These are phyloP conservation scores for Pagetopsis macropterus DNA, from an alignment of 2,797 vertebrate species.

Conservation along the genomic window DNA sequence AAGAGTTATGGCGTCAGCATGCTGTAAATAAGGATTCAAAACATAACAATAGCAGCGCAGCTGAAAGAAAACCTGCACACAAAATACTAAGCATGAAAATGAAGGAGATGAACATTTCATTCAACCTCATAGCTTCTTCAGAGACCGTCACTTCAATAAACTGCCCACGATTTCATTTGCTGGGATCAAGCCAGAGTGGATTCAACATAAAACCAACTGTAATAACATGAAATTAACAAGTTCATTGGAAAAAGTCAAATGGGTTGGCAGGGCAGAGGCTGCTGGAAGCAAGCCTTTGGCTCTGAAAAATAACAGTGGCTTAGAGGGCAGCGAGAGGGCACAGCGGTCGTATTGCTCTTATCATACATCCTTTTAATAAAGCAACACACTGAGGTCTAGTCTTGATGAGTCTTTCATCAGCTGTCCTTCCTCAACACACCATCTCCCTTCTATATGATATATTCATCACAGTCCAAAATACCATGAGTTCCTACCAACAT, in stretches of 20 bases:
- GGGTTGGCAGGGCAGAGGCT: conserved; percentile 17
- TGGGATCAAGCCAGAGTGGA: conserved; percentile 76
- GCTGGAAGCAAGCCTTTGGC: conserved; percentile 52
- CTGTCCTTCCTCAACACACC: conserved; percentile 30
- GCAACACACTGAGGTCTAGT: conserved; percentile 18
- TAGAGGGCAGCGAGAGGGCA: conserved; percentile 49
- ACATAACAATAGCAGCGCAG: conserved; percentile 29
- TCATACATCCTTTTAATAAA: conserved; percentile 38
- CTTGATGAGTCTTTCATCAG: conserved; percentile 36
- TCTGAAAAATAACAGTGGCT: conserved; percentile 51
- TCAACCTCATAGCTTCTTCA: conserved; percentile 59
- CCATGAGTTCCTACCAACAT: conserved; percentile 34
- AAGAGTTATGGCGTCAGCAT: conserved; percentile 19
- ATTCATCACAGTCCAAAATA: conserved; percentile 36
- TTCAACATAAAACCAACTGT: conserved; percentile 75
- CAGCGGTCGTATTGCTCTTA: conserved; percentile 33
- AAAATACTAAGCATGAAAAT: conserved; percentile 39
- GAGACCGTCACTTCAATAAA: conserved; percentile 78
- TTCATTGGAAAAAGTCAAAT: conserved; percentile 64
- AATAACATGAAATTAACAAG: conserved; percentile 78
- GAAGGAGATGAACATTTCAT: conserved; percentile 48
- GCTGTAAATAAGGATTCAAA: conserved; percentile 42
- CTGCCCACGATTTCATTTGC: conserved; percentile 76
- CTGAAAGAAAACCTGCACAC: conserved; percentile 37
- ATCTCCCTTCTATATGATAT: conserved; percentile 16